phyloP scores from a whole-genome alignment of 2,888 invertebrate species.

The Apamea crenata region DNA sequence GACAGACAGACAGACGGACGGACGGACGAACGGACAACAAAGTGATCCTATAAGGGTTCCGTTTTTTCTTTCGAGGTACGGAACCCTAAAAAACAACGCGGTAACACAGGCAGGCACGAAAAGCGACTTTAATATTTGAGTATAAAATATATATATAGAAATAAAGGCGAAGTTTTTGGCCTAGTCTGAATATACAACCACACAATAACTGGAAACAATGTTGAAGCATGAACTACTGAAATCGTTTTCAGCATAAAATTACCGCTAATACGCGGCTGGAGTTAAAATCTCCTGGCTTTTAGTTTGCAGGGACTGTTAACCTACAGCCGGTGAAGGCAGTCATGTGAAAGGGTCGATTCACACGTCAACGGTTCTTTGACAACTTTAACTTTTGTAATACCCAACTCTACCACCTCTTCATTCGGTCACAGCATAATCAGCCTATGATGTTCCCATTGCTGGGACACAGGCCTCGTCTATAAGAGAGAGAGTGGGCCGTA shows the following conservation, averaged over 20 bases:
- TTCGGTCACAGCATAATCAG: not conserved
- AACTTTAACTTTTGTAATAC: slow-evolving; percentile 39
- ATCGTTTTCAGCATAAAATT: slow-evolving; percentile 29
- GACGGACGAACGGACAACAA: no score
- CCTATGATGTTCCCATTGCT: no score
- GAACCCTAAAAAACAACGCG: not conserved
- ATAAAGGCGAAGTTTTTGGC: not conserved
- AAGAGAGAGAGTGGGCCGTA: no score
- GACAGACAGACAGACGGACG: no score
- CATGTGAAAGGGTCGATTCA: slow-evolving; percentile 50
- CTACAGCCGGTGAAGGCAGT: slow-evolving; percentile 32
- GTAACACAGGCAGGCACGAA: not conserved
- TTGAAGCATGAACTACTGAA: slow-evolving; percentile 4
- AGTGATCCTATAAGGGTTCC: no score
- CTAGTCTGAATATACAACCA: slow-evolving; percentile 1
- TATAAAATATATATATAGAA: not conserved
- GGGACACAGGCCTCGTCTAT: no score
- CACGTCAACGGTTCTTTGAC: slow-evolving; percentile 45
- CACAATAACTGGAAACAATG: slow-evolving; percentile 19
- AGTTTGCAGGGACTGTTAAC: slow-evolving; percentile 14
- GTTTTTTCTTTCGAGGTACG: no score
- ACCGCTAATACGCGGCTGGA: slow-evolving; percentile 15
- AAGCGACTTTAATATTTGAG: not conserved
- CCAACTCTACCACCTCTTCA: slow-evolving; percentile 10
- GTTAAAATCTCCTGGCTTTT: slow-evolving; percentile 35